phyloP scores from a whole-genome alignment of 2,888 invertebrate species.

The Pedicia rivosa region DNA sequence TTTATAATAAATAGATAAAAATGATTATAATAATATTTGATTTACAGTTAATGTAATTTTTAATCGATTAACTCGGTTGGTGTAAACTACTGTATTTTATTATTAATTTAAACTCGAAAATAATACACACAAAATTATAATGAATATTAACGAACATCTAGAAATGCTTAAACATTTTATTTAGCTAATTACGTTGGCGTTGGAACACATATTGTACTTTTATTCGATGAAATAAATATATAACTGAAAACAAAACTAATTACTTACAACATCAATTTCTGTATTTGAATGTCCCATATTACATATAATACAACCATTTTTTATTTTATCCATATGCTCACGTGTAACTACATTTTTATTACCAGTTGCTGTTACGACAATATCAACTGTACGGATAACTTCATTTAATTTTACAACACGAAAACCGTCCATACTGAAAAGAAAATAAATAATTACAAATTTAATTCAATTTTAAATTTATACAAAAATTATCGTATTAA shows the following conservation, averaged over 20 bases:
- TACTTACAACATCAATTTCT: slow-evolving; percentile 77
- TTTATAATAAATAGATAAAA: slow-evolving; percentile 11
- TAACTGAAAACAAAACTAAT: not conserved
- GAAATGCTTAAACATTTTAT: not conserved
- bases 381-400: slow-evolving; percentile 83
- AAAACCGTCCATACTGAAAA: slow-evolving; percentile 73
- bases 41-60: not conserved
- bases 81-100: too few species aligned
- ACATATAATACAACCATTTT: slow-evolving; percentile 87
- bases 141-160: not conserved
- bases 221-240: not conserved
- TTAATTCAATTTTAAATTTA: not conserved
- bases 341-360: slow-evolving; percentile 93
- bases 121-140: not conserved
- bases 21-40: not conserved
- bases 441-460: not conserved
- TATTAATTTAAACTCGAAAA: too few species aligned
- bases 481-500: not conserved
- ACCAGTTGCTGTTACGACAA: slow-evolving; percentile 94
- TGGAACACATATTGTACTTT: not conserved
- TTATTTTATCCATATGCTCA: slow-evolving; percentile 94
- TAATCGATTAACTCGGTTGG: too few species aligned
- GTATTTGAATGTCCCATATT: slow-evolving; percentile 98
- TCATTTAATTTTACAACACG: slow-evolving; percentile 89
- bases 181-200: not conserved